Evolutionary conservation across 1,140 invertebrate species (phyloP), one percentile per base, ranked within the genome.

Genomic region (Scaptomyza hsui): DNA sequence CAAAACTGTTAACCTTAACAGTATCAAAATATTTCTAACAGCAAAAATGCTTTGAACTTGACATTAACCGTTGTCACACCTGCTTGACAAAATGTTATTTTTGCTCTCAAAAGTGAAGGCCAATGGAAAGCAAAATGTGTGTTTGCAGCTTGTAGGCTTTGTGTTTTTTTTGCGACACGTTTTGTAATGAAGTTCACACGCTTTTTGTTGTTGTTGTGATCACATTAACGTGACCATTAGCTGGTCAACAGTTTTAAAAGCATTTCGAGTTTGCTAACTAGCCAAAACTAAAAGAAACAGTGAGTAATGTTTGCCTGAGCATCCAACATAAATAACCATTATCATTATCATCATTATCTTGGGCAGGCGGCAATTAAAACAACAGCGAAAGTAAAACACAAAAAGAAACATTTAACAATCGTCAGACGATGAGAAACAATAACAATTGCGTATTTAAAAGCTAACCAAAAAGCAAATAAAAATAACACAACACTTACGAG

Each of bases 301-400:
- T 55, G 24, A 37, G 13, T 24, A 24, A 55, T 41, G 51, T 32
- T 32, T 55, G 49, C 3, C 12, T 35, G 49, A 1, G 49, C 49
- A 42, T 26, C 39, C 44, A 48, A 12, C 21, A 12, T 44, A 45
- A 44, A 29, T 13, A 29, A 13, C 39, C 35, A 49, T 60, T 6
- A 61, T 48, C 51, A 61, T 65, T 24, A 74, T 61, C 45, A 57
- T 77, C 73, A 71, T 70, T 72, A 57, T 55, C 26, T 57, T 70
- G 35, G 59, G 62, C 72, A 81, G 78, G 49, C 64, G 41, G 79
- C 79, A 83, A 82, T 82, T 83, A 82, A 83, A 83, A 75, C 39
- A 29, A 49, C 55, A 72, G 75, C 78, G 78, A 80, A 82, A 82
- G 79, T 82, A 65, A 83, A 29, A 6, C 26, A 9, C 26, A 29